Evolutionary conservation across 2,797 vertebrate species (phyloP), one percentile per base, ranked within the genome.

Genomic region (Melopsittacus undulatus): DNA sequence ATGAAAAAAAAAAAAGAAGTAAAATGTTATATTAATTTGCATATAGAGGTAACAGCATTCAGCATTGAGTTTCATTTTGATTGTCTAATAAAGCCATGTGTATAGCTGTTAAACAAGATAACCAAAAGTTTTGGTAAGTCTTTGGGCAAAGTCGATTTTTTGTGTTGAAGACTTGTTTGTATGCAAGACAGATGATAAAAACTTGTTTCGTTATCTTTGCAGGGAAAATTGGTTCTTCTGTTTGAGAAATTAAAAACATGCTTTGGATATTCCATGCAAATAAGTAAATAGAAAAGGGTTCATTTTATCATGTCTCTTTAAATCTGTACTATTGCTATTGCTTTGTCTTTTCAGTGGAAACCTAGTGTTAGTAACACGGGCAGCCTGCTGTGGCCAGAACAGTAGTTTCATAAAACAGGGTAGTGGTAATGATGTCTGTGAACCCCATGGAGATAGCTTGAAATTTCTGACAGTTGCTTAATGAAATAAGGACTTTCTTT

Each of bases 301-400:
- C 19, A 43, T 83, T 94, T 85, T 91, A 18, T 73, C 66, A 62
- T 27, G 36, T 87, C 40, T 83, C 59, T 94, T 69, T 84, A 94
- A 92, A 94, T 79, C 48, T 51, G 12, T 54, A 9, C 27, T 68
- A n/a, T 67, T 74, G 42, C 17, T 91, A 20, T 85, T 30, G 11
- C 46, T 56, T 77, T 89, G 27, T 45, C 24, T 92, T 93, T 92
- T 89, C 66, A 54, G 13, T 42, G 34, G 56, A 96, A 86, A 36
- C 9, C 18, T 63, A 42, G 32, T 61, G 46, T 64, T 94, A 94
- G 61, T 42, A 87, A 81, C 14, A 5, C 2, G 7, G 69, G 66
- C 40, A 83, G 46, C 90, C 78, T 96, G 92, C 95, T 97, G 92
- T 56, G 73, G 30, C 57, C 69, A 79, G 69, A 96, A 73, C 18